phyloP scores from a whole-genome alignment of 2,113 vertebrate species.

The Scolopax mira region DNA sequence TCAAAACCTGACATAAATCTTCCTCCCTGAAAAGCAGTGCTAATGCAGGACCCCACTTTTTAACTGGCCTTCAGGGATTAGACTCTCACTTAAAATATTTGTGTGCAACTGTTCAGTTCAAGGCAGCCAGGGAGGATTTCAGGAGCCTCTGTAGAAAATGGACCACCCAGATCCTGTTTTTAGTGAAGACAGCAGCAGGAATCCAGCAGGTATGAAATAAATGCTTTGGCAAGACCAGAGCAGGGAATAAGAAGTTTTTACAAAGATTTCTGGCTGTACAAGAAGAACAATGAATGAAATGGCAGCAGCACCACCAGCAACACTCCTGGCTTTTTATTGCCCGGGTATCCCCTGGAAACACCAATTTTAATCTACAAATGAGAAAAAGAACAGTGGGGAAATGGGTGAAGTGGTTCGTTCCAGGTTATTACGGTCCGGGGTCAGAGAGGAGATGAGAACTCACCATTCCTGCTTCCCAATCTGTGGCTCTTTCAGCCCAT shows the following conservation, averaged over 20 bases:
- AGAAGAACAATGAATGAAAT: no score
- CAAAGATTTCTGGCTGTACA: background rate
- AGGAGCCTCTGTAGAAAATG: background rate
- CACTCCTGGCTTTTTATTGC: background rate
- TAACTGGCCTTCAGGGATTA: background rate
- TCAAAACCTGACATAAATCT: background rate
- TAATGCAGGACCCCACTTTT: background rate
- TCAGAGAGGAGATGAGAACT: background rate
- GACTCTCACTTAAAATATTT: background rate
- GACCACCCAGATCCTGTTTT: no score
- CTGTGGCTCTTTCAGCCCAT: accelerated
- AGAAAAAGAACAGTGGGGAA: background rate
- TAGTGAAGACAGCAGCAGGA: background rate
- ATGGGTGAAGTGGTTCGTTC: background rate
- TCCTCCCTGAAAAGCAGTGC: background rate
- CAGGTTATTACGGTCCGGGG: background rate
- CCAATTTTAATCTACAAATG: no score
- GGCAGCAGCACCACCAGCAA: accelerated
- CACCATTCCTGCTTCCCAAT: background rate
- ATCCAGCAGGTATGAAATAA: background rate
- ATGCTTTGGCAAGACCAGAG: background rate
- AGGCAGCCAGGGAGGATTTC: accelerated
- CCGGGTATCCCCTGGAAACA: accelerated
- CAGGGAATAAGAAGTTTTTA: background rate
- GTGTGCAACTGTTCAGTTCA: background rate